Evolutionary conservation across 2,113 vertebrate genomes (phyloP), one percentile per base, ranked within the genome.

Genomic region (Hyaena hyaena): DNA sequence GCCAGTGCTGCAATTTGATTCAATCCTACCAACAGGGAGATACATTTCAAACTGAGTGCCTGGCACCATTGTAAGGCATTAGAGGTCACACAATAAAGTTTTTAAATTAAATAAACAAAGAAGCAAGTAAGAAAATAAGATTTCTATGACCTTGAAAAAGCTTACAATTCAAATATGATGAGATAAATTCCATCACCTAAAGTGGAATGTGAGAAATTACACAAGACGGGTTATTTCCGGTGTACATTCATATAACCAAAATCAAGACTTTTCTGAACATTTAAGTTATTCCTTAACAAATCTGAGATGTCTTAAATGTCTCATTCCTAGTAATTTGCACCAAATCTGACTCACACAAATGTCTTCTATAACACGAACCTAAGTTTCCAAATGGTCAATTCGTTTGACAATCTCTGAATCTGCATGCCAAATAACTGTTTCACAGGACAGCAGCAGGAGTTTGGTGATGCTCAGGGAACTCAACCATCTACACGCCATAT

Each of bases 241-340:
- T 63, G 65, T 86, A 87, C 86, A 89, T 95, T 87, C 33, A 93
- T 66, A 96, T 63, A 84, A 83, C 76, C 69, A 93, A 95, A 93
- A 93, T 90, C 0, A 6, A 90, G 17, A 89, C 35, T 92, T 94
- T 95, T 43, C 35, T 92, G 88, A 90, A 74, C 31, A 95, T 68
- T 71, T 87, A 97, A 88, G 90, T 88, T 77, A 87, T 4, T 93
- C 33, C 53, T 92, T 94, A 93, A 82, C 10, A 87, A 97, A 94
- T 55, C 43, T 82, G 26, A 93, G 90, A 53, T 7, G 63, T 48
- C 45, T 85, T 88, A 28, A 21, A 55, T 53, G 93, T 33, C 58
- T 87, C 48, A 91, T 71, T 88, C 17, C 80, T 84, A 80, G 68
- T 14, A 89, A 76, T 43, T 53, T 33, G 84, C 43, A 88, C 10